These are phyloP conservation scores for Thunnus thynnus DNA, from an alignment of 2,113 vertebrate genomes.

Conservation along the genomic window DNA sequence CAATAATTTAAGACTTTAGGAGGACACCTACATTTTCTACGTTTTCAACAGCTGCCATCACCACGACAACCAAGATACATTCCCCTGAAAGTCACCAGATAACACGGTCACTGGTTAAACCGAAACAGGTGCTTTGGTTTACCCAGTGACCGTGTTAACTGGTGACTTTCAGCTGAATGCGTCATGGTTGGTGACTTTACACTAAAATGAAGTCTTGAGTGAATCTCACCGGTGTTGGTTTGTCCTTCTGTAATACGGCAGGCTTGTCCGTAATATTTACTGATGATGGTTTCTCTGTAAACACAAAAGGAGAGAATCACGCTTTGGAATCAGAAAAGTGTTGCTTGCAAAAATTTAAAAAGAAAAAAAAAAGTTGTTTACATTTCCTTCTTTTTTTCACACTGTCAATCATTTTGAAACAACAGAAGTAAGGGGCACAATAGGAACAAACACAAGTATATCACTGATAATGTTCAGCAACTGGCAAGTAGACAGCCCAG, in stretches of 20 bases:
- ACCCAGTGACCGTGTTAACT: too few relatives aligned
- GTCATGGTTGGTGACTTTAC: neutral
- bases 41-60: too few relatives aligned
- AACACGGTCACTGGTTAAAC: too few relatives aligned
- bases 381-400: neutral
- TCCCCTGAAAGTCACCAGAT: too few relatives aligned
- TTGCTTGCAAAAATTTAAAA: neutral
- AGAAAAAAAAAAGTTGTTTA: too few relatives aligned
- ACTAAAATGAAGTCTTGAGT: neutral
- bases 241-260: constrained; percentile 86
- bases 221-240: constrained; percentile 87
- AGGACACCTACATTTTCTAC: too few relatives aligned
- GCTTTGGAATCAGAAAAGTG: neutral
- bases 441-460: neutral
- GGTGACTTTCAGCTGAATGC: too few relatives aligned
- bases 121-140: too few relatives aligned
- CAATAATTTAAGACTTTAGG: too few relatives aligned
- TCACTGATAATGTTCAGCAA: neutral
- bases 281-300: constrained; percentile 89
- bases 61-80: too few relatives aligned
- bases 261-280: constrained; percentile 88
- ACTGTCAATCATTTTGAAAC: neutral
- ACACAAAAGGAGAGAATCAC: constrained; percentile 59
- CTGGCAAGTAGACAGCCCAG: neutral
- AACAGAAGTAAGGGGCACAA: neutral